Percentiles rank a stretch among this genome's conserved stretches.
Conservation (phyloP, 1,140 invertebrate species). For the Drosophila willistoni region DNA sequence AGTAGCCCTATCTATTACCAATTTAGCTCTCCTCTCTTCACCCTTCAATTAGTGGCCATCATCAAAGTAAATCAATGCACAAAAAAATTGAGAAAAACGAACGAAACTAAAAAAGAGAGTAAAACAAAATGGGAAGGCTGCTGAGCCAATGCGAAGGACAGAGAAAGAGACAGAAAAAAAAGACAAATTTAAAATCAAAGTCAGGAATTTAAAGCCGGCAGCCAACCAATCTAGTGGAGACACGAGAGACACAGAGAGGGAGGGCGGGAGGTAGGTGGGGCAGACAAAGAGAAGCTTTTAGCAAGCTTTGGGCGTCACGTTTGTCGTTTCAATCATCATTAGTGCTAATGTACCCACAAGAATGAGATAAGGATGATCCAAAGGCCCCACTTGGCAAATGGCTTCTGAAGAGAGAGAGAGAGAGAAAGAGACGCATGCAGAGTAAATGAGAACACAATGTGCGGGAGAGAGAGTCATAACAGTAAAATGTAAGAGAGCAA, state of each 20-base stretch:
- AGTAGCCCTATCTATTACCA: slow-evolving; percentile 3
- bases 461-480: neutral
- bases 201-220: slow-evolving; percentile 46
- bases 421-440: neutral
- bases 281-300: slow-evolving; percentile 36
- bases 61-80: slow-evolving; percentile 73
- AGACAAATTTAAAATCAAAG: slow-evolving; percentile 74
- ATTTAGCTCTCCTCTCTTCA: neutral
- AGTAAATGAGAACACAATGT: slow-evolving; percentile 17
- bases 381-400: slow-evolving; percentile 65
- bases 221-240: slow-evolving; percentile 4
- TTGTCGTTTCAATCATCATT: slow-evolving; percentile 83
- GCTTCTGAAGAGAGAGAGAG: slow-evolving; percentile 27
- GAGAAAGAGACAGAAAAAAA: slow-evolving; percentile 18
- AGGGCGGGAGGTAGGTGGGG: neutral
- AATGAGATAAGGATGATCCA: slow-evolving; percentile 53
- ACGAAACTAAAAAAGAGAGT: slow-evolving; percentile 18
- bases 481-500: slow-evolving; percentile 22
- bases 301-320: slow-evolving; percentile 63
- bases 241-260: neutral
- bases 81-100: slow-evolving; percentile 25
- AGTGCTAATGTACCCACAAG: slow-evolving; percentile 83
- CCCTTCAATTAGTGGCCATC: slow-evolving; percentile 63
- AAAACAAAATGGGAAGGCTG: slow-evolving; percentile 17
- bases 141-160: slow-evolving; percentile 20